phyloP scores from a whole-genome alignment of 1,140 invertebrate genomes.

The Drosophila lini region DNA sequence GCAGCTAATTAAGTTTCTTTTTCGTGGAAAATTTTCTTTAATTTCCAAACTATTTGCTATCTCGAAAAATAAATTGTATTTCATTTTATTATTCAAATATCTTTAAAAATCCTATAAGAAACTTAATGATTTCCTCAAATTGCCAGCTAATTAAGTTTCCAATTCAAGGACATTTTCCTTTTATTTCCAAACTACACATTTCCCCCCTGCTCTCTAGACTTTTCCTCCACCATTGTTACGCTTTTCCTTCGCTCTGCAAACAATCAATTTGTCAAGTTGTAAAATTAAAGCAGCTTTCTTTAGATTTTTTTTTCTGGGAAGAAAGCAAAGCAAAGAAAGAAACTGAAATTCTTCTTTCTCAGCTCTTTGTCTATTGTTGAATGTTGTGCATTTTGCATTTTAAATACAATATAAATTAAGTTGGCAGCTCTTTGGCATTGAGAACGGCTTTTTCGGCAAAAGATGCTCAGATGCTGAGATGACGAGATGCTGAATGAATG shows the following conservation, averaged over 20 bases:
- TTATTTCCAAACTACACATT: constrained; percentile 3
- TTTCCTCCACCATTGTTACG: constrained; percentile 7
- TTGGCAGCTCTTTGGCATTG: constrained; percentile 63
- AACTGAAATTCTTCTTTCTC: constrained; percentile 1
- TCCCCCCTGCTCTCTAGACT: fast-evolving
- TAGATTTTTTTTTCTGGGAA: background rate
- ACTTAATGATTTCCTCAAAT: background rate
- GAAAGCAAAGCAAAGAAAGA: background rate
- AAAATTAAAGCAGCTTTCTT: constrained; percentile 59
- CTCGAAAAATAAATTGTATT: too few species aligned
- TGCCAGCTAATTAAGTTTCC: constrained; percentile 1
- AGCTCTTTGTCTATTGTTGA: constrained; percentile 11
- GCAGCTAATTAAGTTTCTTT: background rate
- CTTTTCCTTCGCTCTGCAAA: constrained; percentile 27
- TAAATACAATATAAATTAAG: constrained; percentile 79
- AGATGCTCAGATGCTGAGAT: background rate
- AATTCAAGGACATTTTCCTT: too few species aligned
- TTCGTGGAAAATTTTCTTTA: background rate
- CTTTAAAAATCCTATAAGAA: background rate
- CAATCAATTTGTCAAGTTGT: constrained; percentile 79
- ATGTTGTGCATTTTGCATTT: constrained; percentile 68
- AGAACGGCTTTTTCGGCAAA: constrained; percentile 51
- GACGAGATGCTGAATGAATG: constrained; percentile 45
- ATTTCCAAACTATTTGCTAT: background rate
- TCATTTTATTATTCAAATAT: background rate